Evolutionary conservation across 2,888 invertebrate genomes (phyloP).

Genomic region (Hemaris fuciformis): DNA sequence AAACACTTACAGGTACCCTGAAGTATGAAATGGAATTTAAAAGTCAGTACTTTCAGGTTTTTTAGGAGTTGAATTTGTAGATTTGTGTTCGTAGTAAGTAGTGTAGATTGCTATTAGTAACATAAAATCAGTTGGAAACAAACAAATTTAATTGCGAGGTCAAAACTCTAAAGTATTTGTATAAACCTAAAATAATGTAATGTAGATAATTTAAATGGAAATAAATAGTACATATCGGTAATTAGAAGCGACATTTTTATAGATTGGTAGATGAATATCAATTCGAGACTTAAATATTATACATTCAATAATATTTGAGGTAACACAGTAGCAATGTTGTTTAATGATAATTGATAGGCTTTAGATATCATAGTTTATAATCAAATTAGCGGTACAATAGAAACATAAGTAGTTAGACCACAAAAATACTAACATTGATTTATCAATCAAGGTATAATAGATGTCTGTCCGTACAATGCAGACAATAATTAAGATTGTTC

Average conservation of each 20-base stretch:
- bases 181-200: neutral
- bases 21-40: constrained; percentile 55
- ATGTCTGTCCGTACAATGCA: neutral
- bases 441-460: no score
- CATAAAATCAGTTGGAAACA: neutral
- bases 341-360: neutral
- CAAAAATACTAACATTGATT: neutral
- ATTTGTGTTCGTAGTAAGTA: neutral
- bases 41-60: constrained; percentile 61
- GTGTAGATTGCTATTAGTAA: no score
- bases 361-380: neutral
- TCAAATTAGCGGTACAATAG: no score
- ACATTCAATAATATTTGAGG: neutral
- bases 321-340: neutral
- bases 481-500: constrained; percentile 5
- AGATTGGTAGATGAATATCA: neutral
- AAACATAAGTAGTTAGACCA: neutral
- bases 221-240: neutral
- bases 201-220: neutral
- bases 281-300: no score
- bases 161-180: neutral
- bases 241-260: neutral
- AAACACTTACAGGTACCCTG: constrained; percentile 53
- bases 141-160: neutral
- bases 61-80: constrained; percentile 26